These are phyloP conservation scores for Aphidius colemani DNA, from an alignment of 2,888 invertebrate genomes.

Conservation along the genomic window DNA sequence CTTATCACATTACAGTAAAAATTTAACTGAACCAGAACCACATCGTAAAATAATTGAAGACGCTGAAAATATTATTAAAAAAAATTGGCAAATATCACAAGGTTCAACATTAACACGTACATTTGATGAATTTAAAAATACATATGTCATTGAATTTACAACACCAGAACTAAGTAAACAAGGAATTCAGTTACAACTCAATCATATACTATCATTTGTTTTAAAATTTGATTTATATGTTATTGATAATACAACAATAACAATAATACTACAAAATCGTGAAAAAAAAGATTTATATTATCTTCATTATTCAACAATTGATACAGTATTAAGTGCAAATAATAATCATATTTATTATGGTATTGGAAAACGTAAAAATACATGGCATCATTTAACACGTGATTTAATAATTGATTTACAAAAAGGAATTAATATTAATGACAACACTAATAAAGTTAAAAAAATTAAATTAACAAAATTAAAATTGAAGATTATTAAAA, in stretches of 20 bases:
- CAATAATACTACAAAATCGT: conserved; percentile 76
- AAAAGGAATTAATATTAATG: conserved; percentile 78
- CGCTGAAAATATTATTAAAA: conserved; percentile 67
- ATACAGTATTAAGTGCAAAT: conserved; percentile 73
- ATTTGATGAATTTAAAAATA: conserved; percentile 65
- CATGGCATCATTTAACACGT: conserved; percentile 81
- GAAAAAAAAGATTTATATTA: conserved; percentile 79
- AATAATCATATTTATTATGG: conserved; percentile 84
- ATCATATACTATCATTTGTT: conserved; percentile 76
- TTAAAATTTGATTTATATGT: conserved; percentile 75
- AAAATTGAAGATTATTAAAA: conserved; percentile 72
- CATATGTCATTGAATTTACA: conserved; percentile 73
- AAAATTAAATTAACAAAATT: conserved; percentile 73
- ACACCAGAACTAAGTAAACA: conserved; percentile 71
- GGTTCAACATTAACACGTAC: conserved; percentile 70
- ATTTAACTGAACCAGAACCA: conserved; percentile 84
- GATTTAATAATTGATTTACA: conserved; percentile 90
- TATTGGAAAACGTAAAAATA: conserved; percentile 68
- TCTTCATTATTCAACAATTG: conserved; percentile 77
- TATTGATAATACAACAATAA: conserved; percentile 80
- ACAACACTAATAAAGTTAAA: conserved; percentile 64
- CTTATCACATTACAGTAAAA: conserved; percentile 95
- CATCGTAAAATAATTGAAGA: conserved; percentile 76
- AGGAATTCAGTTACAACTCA: conserved; percentile 71
- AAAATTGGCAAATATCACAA: conserved; percentile 76